Evolutionary conservation across 2,113 vertebrate genomes (phyloP), one percentile per base, ranked within the genome.

Genomic region (Jacana jacana): DNA sequence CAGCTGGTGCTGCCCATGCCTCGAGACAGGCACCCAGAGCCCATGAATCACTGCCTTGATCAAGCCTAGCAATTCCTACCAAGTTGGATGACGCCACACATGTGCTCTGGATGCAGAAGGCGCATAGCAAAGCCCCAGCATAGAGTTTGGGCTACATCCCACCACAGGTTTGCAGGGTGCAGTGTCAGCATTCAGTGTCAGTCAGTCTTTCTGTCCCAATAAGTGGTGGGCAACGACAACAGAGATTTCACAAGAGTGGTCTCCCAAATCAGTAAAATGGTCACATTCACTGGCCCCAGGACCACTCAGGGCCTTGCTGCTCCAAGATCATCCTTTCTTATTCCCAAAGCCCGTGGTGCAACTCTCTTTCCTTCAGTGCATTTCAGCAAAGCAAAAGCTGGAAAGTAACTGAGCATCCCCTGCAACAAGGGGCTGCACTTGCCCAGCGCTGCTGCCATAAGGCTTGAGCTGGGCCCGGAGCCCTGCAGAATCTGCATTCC

Each of bases 241-340:
- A 39, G 48, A 48, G 9, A 33, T 90, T 71, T 82, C 31, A 37
- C 35, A 27, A 33, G 40, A 52, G 39, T 69, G 7, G 17, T 42
- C 16, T 55, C 57, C n/a, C 44, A 87, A 4, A 44, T 60, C 35
- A 40, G 6, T 60, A 18, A 69, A 0, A 1, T 1, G 1, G 9
- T 61, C 42, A 13, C 8, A 13, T 15, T 39, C 39, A 58, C 9
- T 23, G 19, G 17, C n/a, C 14, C 19, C 44, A 60, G 57, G 19
- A 52, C 23, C 39, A 75, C 9, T 13, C 54, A 58, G 31, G 63
- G n/a, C 11, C 15, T 17, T 11, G 11, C 63, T 84, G 7, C n/a
- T 66, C 49, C 51, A 49, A 40, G 24, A 33, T 48, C 13, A 5
- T 33, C 37, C 31, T 69, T 69, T 35, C n/a, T 68, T 30, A 3